Percentiles rank a stretch among this genome's conserved stretches.
Conservation (phyloP, 1,140 invertebrate genomes). For the Danaus plexippus region DNA sequence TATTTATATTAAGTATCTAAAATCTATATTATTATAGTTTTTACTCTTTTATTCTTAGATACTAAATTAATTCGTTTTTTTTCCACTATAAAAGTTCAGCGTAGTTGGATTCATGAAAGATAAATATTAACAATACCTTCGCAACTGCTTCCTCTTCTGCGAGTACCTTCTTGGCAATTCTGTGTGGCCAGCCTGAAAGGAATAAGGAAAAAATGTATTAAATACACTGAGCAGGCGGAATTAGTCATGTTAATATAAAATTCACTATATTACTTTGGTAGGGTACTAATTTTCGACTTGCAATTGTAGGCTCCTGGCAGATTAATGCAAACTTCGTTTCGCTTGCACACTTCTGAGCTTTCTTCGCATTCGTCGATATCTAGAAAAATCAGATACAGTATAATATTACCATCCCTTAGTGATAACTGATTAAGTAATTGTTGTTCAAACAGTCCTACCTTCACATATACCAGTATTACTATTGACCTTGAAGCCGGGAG, state of each 20-base stretch:
- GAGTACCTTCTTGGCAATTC: slow-evolving; percentile 55
- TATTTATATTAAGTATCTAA: not conserved
- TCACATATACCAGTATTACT: slow-evolving; percentile 69
- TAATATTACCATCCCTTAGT: not conserved
- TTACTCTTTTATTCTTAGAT: no score
- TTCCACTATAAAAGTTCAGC: no score
- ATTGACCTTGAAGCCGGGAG: slow-evolving; percentile 80
- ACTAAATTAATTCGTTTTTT: no score
- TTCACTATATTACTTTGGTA: slow-evolving; percentile 47
- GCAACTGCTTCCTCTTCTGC: slow-evolving; percentile 48
- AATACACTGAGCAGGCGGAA: not conserved
- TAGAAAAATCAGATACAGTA: slow-evolving; percentile 35
- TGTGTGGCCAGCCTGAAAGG: slow-evolving; percentile 7
- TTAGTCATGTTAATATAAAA: no score
- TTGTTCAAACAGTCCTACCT: slow-evolving; percentile 57
- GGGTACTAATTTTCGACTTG: slow-evolving; percentile 68
- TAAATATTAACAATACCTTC: slow-evolving; percentile 40
- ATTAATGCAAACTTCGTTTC: slow-evolving; percentile 79
- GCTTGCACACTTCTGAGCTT: slow-evolving; percentile 74
- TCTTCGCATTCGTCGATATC: slow-evolving; percentile 86
- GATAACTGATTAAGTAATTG: not conserved
- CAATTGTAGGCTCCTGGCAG: slow-evolving; percentile 83
- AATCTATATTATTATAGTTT: not conserved
- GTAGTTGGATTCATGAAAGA: no score
- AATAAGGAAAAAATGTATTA: slow-evolving; percentile 3